Conservation (phyloP, 2,113 vertebrate genomes). For the Calyptomena viridis region DNA sequence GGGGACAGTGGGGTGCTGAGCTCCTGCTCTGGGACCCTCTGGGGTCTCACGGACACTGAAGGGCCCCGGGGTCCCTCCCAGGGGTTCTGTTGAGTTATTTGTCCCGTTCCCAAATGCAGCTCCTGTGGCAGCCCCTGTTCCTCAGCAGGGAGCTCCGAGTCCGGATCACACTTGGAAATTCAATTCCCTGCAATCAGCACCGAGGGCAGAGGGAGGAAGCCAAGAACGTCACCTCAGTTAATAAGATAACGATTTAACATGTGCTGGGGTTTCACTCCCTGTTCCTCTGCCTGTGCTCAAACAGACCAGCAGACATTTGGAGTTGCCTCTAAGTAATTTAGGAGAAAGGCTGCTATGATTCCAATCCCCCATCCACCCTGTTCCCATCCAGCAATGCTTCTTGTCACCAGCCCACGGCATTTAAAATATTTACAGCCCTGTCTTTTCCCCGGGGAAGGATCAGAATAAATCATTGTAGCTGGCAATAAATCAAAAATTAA, state of each 20-base stretch:
- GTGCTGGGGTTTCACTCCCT: neutral
- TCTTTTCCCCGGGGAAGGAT: constrained; percentile 66
- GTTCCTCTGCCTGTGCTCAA: neutral
- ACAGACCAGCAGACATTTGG: constrained; percentile 4
- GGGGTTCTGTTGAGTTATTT: neutral
- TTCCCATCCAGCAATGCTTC: constrained; percentile 60
- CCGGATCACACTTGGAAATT: neutral
- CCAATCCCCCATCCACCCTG: constrained; percentile 58
- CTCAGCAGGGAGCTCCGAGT: neutral
- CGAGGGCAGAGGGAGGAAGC: constrained; percentile 32
- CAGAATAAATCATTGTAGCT: constrained; percentile 73
- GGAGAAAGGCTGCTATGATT: constrained; percentile 51
- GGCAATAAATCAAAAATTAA: constrained; percentile 82
- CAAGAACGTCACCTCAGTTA: constrained; percentile 31
- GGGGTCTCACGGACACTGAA: neutral
- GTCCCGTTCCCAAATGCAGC: neutral
- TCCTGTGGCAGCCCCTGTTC: neutral
- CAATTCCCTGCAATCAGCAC: neutral
- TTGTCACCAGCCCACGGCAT: constrained; percentile 68
- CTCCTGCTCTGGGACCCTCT: neutral
- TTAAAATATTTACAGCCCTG: constrained; percentile 73
- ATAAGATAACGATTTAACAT: constrained; percentile 60
- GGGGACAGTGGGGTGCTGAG: neutral
- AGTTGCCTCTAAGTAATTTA: constrained; percentile 62
- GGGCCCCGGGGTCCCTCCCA: neutral